Evolutionary conservation across 2,888 invertebrate species (phyloP), one percentile per base, ranked within the genome.

Genomic region (Heteromyza rotundicornis): DNA sequence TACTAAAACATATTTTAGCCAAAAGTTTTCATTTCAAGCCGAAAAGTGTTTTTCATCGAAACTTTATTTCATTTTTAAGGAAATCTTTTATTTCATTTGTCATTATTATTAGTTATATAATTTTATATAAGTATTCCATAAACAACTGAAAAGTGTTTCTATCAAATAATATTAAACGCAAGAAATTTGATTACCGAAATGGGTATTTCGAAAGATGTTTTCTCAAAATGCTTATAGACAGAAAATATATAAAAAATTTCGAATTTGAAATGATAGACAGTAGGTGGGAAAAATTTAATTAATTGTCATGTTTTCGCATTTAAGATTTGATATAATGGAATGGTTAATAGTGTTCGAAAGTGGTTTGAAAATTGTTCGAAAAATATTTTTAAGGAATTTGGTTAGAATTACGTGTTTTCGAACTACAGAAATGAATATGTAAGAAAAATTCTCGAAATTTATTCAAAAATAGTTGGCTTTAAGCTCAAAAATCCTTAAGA

Each of bases 1-100:
- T 65, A 68, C 67, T 65, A 49, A 69, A 71, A 64, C 64, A 60
- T 63, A 55, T 63, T 50, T 60, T 63, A 66, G 75, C 76, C 77
- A 73, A 78, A 78, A 69, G 67, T 70, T 69, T 65, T 68, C 53
- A 56, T 63, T 64, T 70, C 64, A 67, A 66, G 71, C 71, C 72
- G 68, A 72, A 71, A 71, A 69, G 71, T 71, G n/a, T n/a, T 69
- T 65, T 63, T 64, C 59, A 66, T 70, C 70, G 66, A 72, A 71
- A 72, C 70, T 72, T 68, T 64, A 17, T 22, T 17, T 54, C 12
- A 27, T 27, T 27, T 35, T 5, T 24, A 23, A 20, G 23, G 12
- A 40, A 40, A 35, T 40, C 40, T 12, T 12, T 40, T 36, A 22
- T 55, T 7, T 55, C 20, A 40, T 47, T 40, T 40, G 14, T 40